Percentiles rank a stretch among this genome's conserved stretches.
Conservation (phyloP, 2,113 vertebrate genomes). For the Willisornis vidua region DNA sequence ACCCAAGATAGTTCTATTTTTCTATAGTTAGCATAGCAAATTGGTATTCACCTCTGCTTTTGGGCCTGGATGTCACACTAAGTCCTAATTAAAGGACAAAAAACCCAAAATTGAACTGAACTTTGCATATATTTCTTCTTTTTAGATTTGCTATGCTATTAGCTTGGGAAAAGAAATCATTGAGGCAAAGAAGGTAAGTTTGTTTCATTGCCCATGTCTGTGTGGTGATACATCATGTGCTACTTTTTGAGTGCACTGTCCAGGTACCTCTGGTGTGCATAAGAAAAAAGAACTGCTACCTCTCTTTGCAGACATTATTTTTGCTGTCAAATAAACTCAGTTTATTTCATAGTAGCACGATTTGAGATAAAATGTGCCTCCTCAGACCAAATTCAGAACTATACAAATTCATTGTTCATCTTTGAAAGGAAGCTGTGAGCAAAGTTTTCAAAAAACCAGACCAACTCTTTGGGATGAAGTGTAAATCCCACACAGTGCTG, state of each 20-base stretch:
- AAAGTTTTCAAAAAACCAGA: neutral
- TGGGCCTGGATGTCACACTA: neutral
- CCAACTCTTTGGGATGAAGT: neutral
- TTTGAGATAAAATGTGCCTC: neutral
- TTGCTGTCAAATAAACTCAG: neutral
- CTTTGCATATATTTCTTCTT: neutral
- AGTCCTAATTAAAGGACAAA: neutral
- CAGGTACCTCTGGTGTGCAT: neutral
- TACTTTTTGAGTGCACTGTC: neutral
- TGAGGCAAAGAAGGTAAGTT: conserved; percentile 90
- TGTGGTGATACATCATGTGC: neutral
- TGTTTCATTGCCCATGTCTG: neutral
- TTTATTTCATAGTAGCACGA: neutral
- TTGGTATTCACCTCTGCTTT: neutral
- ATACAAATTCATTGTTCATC: neutral
- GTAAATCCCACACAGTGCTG: neutral
- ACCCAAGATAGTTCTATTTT: neutral
- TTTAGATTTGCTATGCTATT: conserved; percentile 94
- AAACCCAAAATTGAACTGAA: neutral
- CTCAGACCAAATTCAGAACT: neutral
- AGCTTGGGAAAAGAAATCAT: conserved; percentile 93
- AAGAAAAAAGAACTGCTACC: neutral
- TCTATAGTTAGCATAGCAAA: neutral
- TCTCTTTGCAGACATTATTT: too few relatives aligned
- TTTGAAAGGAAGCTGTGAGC: neutral